Evolutionary conservation across 2,888 invertebrate genomes (phyloP).

Genomic region (Pseudococcus longispinus): DNA sequence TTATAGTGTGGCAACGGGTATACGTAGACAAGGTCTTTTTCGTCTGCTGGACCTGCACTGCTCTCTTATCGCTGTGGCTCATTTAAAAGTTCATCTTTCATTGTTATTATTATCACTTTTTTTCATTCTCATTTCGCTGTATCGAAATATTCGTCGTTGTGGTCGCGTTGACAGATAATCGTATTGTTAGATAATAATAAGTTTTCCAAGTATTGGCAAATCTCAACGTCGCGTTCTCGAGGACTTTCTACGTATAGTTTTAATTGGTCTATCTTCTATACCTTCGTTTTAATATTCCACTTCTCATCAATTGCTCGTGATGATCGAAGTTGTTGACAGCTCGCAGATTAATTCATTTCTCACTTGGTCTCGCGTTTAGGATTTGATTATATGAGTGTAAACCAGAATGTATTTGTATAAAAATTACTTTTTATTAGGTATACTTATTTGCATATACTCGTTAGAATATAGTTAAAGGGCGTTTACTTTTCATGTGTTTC

Average conservation of each 20-base stretch:
- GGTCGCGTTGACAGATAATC: not conserved
- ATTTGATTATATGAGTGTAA: not conserved
- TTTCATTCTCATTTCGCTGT: too few relatives aligned
- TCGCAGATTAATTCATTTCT: not conserved
- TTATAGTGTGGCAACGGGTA: not conserved
- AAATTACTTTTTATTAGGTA: not conserved
- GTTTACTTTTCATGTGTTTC: not conserved
- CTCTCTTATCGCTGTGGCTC: constrained; percentile 24
- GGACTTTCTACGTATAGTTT: not conserved
- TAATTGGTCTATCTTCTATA: not conserved
- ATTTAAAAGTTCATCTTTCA: constrained; percentile 22
- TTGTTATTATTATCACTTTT: not conserved
- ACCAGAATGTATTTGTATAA: not conserved
- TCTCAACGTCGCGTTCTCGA: not conserved
- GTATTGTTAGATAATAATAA: not conserved
- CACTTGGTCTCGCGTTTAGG: not conserved
- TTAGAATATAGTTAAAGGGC: not conserved
- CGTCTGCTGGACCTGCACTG: constrained; percentile 38
- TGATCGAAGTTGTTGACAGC: not conserved
- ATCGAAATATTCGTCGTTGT: not conserved
- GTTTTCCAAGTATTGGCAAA: not conserved
- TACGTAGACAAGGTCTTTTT: constrained; percentile 15
- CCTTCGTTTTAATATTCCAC: not conserved
- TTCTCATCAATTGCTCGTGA: too few relatives aligned
- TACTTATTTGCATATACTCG: not conserved